Evolutionary conservation across 2,888 invertebrate species (phyloP), one percentile per base, ranked within the genome.

Genomic region (Aphidoletes aphidimyza): DNA sequence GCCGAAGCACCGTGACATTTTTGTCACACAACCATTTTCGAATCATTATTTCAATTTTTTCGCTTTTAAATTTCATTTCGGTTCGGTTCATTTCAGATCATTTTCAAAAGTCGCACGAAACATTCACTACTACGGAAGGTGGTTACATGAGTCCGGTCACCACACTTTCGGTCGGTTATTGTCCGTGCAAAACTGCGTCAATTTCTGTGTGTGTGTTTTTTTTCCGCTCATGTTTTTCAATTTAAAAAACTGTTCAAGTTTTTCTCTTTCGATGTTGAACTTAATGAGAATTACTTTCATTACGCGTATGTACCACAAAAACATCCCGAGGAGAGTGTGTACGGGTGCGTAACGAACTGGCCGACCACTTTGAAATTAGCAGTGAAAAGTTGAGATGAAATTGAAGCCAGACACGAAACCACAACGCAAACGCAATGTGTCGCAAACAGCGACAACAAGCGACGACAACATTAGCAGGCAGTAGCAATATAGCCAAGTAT

Each of bases 261-360:
- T 69, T 69, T 30, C 5, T 17, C 17, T 47, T 11, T 47, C 17
- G 30, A n/a, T 30, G 22, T 14, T 3, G 34, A n/a, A 69, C 69
- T 69, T 69, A 69, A 69, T 69, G 69, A 69, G 69, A 69, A 69
- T 69, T 30, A 69, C 69, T 69, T 69, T 69, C 69, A 69, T 69
- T 69, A 30, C 69, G 69, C 26, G 34, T 17, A n/a, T n/a, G n/a
- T n/a, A n/a, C n/a, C n/a, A n/a, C n/a, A n/a, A n/a, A n/a, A n/a
- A n/a, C n/a, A n/a, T n/a, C n/a, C n/a, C n/a, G n/a, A n/a, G n/a
- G n/a, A n/a, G n/a, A n/a, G n/a, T 39, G 22, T 54, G 69, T 14
- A 69, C 2, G 34, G n/a, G 17, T 30, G 69, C 69, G 69, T 69
- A 69, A 69, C 69, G 11, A 69, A 69, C 69, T n/a, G 69, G 69